These are phyloP conservation scores for Lepidocolaptes lacrymiger DNA, from an alignment of 2,797 vertebrate genomes.

Conservation along the genomic window DNA sequence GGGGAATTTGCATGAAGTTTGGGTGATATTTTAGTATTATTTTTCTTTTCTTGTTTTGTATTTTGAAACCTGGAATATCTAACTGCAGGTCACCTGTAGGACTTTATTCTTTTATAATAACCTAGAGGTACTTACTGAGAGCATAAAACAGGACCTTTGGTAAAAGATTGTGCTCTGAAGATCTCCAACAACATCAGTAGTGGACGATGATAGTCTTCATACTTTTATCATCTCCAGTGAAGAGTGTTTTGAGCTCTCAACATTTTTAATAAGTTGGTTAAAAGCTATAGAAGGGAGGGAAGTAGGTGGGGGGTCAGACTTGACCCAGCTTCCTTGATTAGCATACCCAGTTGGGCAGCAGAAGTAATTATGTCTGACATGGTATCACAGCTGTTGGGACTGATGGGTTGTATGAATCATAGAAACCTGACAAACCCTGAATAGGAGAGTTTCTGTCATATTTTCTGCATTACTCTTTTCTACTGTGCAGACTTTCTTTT, in stretches of 20 bases:
- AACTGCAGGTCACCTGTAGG: background rate
- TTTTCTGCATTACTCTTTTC: background rate
- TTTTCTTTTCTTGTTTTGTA: background rate
- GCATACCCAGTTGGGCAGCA: background rate
- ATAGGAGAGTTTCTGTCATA: background rate
- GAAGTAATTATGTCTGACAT: background rate
- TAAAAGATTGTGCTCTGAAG: background rate
- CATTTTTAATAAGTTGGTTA: background rate
- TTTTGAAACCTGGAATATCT: background rate
- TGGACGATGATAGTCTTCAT: background rate
- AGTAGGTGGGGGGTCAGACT: background rate
- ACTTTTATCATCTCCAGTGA: background rate
- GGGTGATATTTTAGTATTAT: background rate
- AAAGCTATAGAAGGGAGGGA: background rate
- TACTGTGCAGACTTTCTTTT: background rate
- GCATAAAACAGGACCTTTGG: background rate
- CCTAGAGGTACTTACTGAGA: background rate
- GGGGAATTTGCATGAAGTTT: background rate
- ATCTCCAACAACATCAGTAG: background rate
- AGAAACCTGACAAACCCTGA: background rate
- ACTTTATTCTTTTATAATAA: background rate
- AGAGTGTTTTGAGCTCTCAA: background rate
- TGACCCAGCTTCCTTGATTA: constrained; percentile 20
- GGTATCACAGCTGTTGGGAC: background rate
- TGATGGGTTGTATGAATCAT: background rate